Evolutionary conservation across 2,797 vertebrate genomes (phyloP), one percentile per base, ranked within the genome.

Genomic region (Gymnopithys bicolor): DNA sequence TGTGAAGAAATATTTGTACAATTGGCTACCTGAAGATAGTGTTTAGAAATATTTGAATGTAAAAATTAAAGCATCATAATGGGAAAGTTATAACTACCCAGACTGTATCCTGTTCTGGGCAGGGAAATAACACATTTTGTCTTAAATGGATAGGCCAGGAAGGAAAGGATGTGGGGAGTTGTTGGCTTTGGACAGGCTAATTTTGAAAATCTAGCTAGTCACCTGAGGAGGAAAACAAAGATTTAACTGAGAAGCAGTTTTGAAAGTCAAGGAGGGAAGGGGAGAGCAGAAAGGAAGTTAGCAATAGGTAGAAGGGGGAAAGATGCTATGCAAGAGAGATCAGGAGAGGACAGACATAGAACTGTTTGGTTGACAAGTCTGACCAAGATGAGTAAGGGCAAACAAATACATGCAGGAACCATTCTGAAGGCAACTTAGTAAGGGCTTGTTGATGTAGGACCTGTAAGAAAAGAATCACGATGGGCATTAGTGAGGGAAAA

Each of bases 31-130:
- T 4, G 5, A 86, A 64, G 12, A 16, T 2, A 32, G 5, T 10
- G 7, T 56, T 4, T 53, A 45, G 27, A 52, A 39, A 3, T 37
- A 21, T 53, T 5, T 56, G 55, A 67, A 89, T 14, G 25, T 48
- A 76, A 59, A 62, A 1, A 15, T 2, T 2, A 4, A 1, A 63
- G 15, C 0, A 1, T 46, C 56, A 22, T 2, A 25, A 17, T 8
- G 55, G 78, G 5, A 32, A 81, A 66, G 18, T 10, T 24, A 87
- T 41, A 76, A 24, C 21, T 3, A 71, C 4, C 2, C 15, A 60
- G 37, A 39, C 0, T 3, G 1, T 24, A 3, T 41, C 3, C 10
- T 46, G 19, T 37, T 41, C 21, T 32, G 22, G 25, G 24, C 46
- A 68, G 9, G 56, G 27, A 77, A 84, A 56, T 10, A 19, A 2